Conservation (phyloP, 2,113 vertebrate genomes). For the Brachyhypopomus gauderio region DNA sequence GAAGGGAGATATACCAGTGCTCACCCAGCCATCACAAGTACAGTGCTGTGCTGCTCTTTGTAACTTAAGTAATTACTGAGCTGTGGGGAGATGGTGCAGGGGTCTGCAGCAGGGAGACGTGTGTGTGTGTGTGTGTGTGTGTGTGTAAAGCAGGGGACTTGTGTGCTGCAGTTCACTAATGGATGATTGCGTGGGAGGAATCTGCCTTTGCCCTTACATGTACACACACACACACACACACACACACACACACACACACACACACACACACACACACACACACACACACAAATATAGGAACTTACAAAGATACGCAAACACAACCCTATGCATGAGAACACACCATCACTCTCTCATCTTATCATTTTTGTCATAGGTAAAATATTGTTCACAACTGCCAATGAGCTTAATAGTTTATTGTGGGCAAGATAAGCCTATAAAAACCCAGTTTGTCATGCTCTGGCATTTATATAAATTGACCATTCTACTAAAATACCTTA, state of each 20-base stretch:
- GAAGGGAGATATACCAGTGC: not conserved
- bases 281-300: no score
- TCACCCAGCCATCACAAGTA: not conserved
- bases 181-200: not conserved
- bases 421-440: no score
- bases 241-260: not conserved
- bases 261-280: not conserved
- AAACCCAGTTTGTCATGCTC: no score
- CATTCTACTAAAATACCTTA: no score
- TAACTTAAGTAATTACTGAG: not conserved
- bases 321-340: no score
- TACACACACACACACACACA: conserved; percentile 11
- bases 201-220: not conserved
- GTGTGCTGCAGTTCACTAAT: conserved; percentile 27
- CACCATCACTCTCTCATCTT: not conserved
- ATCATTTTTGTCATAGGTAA: not conserved
- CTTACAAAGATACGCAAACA: no score
- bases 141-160: not conserved
- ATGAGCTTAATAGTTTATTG: not conserved
- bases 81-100: not conserved
- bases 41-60: conserved; percentile 1
- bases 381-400: not conserved
- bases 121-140: not conserved
- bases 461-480: no score
- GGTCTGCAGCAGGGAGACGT: not conserved